Conservation (phyloP, 2,113 vertebrate species). For the Ceratotherium simum region DNA sequence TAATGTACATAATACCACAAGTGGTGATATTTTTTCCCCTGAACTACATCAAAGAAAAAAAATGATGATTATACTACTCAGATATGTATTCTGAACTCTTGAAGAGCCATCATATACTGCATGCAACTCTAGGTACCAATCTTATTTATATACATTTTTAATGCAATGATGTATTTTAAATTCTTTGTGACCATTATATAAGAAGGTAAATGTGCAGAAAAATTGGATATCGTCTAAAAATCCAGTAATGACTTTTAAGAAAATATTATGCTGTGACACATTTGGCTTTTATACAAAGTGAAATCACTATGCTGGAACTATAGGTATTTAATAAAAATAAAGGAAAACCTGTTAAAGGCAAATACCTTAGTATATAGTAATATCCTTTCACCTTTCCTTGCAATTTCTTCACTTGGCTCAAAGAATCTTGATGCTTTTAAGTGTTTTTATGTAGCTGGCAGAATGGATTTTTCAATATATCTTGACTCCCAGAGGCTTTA, state of each 20-base stretch:
- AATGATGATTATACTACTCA: not conserved
- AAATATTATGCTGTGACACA: slow-evolving; percentile 68
- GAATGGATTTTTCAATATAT: slow-evolving; percentile 80
- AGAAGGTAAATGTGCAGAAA: slow-evolving; percentile 61
- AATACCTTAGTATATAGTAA: slow-evolving; percentile 60
- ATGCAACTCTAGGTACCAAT: not conserved
- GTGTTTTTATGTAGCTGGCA: slow-evolving; percentile 70
- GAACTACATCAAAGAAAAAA: not conserved
- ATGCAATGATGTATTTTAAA: slow-evolving; percentile 73
- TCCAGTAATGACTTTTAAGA: slow-evolving; percentile 64
- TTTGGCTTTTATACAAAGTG: slow-evolving; percentile 77
- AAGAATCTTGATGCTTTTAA: slow-evolving; percentile 76
- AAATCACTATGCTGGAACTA: slow-evolving; percentile 67
- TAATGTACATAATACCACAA: not conserved
- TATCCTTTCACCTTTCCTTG: slow-evolving; percentile 74
- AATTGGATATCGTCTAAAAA: slow-evolving; percentile 74
- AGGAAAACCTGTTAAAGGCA: slow-evolving; percentile 76
- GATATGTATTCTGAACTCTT: not conserved
- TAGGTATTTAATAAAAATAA: slow-evolving; percentile 76
- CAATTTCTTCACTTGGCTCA: slow-evolving; percentile 78
- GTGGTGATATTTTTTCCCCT: not conserved
- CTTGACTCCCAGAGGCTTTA: slow-evolving; percentile 76
- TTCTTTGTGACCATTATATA: slow-evolving; percentile 67
- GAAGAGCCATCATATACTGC: not conserved
- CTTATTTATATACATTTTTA: slow-evolving; percentile 79